A percentile compares a stretch with the other conserved stretches of the same genome.
Evolutionary conservation across 1,140 invertebrate species (phyloP).

Genomic region (Ips nitidus): DNA sequence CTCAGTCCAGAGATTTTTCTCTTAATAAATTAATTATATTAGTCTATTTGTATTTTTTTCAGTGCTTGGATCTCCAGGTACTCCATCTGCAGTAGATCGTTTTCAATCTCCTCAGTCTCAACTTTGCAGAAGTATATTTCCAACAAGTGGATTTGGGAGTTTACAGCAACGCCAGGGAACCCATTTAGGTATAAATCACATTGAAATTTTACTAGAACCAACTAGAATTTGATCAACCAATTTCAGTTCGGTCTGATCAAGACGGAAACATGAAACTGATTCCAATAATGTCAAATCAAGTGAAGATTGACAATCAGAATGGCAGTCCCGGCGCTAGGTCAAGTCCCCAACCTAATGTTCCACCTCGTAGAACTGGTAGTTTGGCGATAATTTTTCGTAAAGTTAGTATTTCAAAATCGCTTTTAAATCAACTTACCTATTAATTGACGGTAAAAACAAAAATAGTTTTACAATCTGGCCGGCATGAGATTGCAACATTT

Average conservation of each 20-base stretch:
- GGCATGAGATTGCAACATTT: constrained; percentile 87
- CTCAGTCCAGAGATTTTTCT: neutral
- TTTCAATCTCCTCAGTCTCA: constrained; percentile 59
- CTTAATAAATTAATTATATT: constrained; percentile 9
- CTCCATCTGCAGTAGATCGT: constrained; percentile 57
- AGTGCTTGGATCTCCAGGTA: constrained; percentile 52
- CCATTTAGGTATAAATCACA: neutral
- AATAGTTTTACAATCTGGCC: constrained; percentile 88
- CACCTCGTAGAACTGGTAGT: constrained; percentile 63
- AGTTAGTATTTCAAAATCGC: constrained; percentile 51
- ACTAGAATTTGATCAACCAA: neutral
- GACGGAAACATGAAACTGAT: constrained; percentile 37
- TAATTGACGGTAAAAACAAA: constrained; percentile 1
- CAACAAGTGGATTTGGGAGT: constrained; percentile 51
- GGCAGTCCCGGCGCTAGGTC: constrained; percentile 6
- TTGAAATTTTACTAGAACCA: no score
- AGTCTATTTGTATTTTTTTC: constrained; percentile 12
- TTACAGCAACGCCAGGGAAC: constrained; percentile 49
- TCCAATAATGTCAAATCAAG: constrained; percentile 33
- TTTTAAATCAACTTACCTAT: neutral
- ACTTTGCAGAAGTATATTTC: constrained; percentile 41
- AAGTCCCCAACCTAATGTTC: constrained; percentile 36
- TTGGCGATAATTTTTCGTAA: constrained; percentile 78
- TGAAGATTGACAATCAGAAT: constrained; percentile 12
- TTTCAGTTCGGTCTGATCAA: constrained; percentile 41